Evolutionary conservation across 30 jellyfish, hydroid and myxozoan species (phyloP), one percentile per base, ranked within the genome.

Genomic region (Pelagia noctiluca): DNA sequence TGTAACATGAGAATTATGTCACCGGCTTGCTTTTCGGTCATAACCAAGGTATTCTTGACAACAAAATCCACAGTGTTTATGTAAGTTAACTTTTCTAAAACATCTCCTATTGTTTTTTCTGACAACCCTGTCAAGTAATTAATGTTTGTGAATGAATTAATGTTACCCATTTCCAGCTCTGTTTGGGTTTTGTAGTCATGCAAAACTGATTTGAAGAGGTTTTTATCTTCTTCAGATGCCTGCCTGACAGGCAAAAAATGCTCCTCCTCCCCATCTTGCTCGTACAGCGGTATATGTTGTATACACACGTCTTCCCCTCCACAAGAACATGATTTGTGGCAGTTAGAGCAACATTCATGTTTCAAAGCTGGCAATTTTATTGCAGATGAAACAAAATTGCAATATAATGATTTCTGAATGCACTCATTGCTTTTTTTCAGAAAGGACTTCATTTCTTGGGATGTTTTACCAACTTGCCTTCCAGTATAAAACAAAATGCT

Each of bases 141-240:
- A 47, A 1, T 72, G 21, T 72, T 36, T 23, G 57, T 36, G 50
- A 72, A 48, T 2, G 34, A 72, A 36, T 7, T 12, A 2, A 1
- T 35, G 28, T 46, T 72, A 12, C 31, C 71, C 49, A 13, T 2
- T 25, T 35, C 67, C 38, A 22, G 4, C 23, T 37, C 67, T 21
- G 18, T 25, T 3, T 8, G 34, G 24, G 48, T 1, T 47, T 35
- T 46, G 38, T 34, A 70, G 31, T 70, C 83, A 12, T 35, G 18
- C 21, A 70, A 46, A 35, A 70, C 83, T 4, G 22, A 35, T 11
- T 38, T 18, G 30, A 70, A 70, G 16, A 70, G 68, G 12, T 70
- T 35, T 35, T 46, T 72, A 33, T 72, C 84, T 72, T 49, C 71
- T 72, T 72, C 42, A 22, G 84, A 23, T 38, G 34, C 84, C 21